Base-by-base conservation (phyloP, 2,888 invertebrate genomes). In the Eristalinus sepulchralis region DNA sequence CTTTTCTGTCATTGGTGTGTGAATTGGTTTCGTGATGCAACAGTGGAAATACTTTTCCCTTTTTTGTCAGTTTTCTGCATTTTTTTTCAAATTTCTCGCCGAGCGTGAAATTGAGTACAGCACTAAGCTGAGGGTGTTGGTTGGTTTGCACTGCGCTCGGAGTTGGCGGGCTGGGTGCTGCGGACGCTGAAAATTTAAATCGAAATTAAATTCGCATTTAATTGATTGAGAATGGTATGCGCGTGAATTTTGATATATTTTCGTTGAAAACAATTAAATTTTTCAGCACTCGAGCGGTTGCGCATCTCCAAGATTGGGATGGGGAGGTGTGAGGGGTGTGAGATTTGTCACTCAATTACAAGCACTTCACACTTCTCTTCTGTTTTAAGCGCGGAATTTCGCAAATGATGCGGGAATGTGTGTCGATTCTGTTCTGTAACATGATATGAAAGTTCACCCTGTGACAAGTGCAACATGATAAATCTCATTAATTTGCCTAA, bases 81-180 rank as follows among this genome's bases (percentile, higher is more conserved):
- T 79, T 79, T 84, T 63, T 64, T 71, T 62, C 36, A 66, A 84
- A 68, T 76, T 62, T 71, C 53, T 24, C 57, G 53, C 57, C 60
- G 53, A 80, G 76, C 80, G 76, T 84, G 80, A 84, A 84, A 84
- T 84, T 72, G 80, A 76, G 80, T 83, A 80, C 70, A 79, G 70
- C 70, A 70, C 73, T 66, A 63, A 76, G 64, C 70, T 68, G 55
- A 31, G 33, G 55, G 63, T 71, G 13, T 39, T 63, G 62, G 80
- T 80, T 84, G 71, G 76, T 76, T 80, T 76, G 76, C 66, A 76
- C 63, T 57, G 57, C 39, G 10, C 62, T 55, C 24, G 5, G 1
- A 39, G 34, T n/a, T 20, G 55, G 64, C n/a, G 64, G 4, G 27
- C 24, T 2, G 3, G 20, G 57, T 24, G 36, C n/a, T 47, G 59